A percentile compares a stretch with the other conserved stretches of the same genome.
These are phyloP conservation scores for Cygnus olor DNA, from an alignment of 2,797 vertebrate genomes.

Conservation along the genomic window DNA sequence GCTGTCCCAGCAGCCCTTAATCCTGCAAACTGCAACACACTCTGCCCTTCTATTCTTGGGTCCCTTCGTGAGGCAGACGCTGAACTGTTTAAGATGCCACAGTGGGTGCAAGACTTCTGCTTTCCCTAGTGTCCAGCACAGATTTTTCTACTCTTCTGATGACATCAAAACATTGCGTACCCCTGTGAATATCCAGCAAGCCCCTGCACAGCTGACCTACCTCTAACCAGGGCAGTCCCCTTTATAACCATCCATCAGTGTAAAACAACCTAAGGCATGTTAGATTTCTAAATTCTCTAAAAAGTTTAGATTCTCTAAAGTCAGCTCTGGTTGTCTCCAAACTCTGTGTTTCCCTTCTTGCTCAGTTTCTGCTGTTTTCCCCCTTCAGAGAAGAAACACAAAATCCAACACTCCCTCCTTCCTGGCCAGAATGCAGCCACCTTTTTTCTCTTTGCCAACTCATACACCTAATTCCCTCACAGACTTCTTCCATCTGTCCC, in stretches of 20 bases:
- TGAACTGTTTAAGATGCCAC: not conserved
- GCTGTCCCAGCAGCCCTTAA: conserved; percentile 1
- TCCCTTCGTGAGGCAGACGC: not conserved
- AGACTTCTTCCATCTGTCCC: not conserved
- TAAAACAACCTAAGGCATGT: fast-evolving
- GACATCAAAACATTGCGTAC: fast-evolving
- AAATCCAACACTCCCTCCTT: not conserved
- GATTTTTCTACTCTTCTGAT: not conserved
- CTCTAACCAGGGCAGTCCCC: too few relatives aligned
- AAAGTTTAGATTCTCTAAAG: not conserved
- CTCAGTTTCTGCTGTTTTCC: not conserved
- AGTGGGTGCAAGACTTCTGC: not conserved
- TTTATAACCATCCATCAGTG: not conserved
- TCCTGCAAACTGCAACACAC: not conserved
- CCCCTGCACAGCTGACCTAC: not conserved
- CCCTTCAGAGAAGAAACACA: not conserved
- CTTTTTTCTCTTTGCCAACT: not conserved
- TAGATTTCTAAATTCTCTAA: not conserved
- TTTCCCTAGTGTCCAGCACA: not conserved
- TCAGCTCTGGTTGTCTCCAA: not conserved
- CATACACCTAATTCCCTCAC: not conserved
- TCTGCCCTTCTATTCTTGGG: not conserved
- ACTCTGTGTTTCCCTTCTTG: not conserved
- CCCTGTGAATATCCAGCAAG: not conserved
- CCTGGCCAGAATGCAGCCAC: fast-evolving